Conservation (phyloP, 1,140 invertebrate genomes). For the Cryptotermes secundus region DNA sequence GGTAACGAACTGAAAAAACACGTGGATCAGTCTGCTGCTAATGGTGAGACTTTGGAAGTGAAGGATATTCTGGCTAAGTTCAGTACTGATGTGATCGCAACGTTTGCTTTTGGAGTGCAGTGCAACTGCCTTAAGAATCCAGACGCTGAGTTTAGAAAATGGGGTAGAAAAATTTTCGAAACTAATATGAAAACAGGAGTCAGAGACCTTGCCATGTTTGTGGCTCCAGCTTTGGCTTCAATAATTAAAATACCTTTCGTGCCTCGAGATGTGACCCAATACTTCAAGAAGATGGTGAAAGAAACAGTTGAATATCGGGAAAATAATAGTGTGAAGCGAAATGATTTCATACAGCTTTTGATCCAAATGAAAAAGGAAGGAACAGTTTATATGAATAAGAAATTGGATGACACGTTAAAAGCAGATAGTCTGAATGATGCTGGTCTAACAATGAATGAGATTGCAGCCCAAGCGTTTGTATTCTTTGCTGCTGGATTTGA, state of each 20-base stretch:
- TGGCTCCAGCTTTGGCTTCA: neutral
- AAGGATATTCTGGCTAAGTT: constrained; percentile 44
- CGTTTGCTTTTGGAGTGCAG: constrained; percentile 57
- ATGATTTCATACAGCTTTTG: constrained; percentile 49
- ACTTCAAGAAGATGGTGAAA: constrained; percentile 46
- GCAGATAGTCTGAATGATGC: neutral
- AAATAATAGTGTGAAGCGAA: constrained; percentile 43
- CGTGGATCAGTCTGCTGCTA: constrained; percentile 33
- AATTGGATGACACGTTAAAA: neutral
- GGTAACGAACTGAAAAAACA: constrained; percentile 39
- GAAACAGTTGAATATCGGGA: constrained; percentile 47
- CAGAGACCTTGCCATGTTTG: neutral
- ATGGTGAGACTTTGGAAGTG: constrained; percentile 36
- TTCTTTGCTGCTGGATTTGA: constrained; percentile 38
- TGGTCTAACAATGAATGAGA: neutral
- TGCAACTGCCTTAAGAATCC: constrained; percentile 52
- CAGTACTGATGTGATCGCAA: constrained; percentile 58
- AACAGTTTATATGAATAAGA: constrained; percentile 23
- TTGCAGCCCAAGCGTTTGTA: constrained; percentile 30
- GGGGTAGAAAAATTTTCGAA: constrained; percentile 47
- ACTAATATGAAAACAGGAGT: constrained; percentile 31
- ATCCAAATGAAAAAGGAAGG: constrained; percentile 44
- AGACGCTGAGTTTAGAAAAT: constrained; percentile 52
- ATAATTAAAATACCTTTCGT: constrained; percentile 4
- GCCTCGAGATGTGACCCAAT: constrained; percentile 38